Evolutionary conservation across 2,888 invertebrate species (phyloP).

Genomic region (Parnassius smintheus): DNA sequence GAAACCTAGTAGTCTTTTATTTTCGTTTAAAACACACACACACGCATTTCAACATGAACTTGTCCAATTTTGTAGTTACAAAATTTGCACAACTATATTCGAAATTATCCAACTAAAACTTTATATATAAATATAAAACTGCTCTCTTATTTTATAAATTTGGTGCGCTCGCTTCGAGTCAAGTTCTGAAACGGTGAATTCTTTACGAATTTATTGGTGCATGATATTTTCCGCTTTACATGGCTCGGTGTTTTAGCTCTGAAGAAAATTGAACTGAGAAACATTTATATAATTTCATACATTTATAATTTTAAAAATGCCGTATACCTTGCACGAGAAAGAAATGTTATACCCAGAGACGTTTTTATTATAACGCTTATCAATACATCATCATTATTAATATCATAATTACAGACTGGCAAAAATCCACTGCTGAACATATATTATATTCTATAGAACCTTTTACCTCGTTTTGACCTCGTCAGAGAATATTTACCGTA

Average conservation of each 20-base stretch:
- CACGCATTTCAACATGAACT: too few relatives aligned
- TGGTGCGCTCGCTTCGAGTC: neutral
- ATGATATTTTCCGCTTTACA: constrained; percentile 15
- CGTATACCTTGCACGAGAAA: neutral
- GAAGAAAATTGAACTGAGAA: constrained; percentile 1
- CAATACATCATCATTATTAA: too few relatives aligned
- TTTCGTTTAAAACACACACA: too few relatives aligned
- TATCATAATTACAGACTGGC: too few relatives aligned
- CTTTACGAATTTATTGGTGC: constrained; percentile 10
- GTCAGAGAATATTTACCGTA: too few relatives aligned
- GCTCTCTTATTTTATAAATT: constrained; percentile 3
- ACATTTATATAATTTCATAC: neutral
- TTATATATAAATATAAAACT: neutral
- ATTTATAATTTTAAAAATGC: neutral
- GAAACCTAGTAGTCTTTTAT: too few relatives aligned
- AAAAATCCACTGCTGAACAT: too few relatives aligned
- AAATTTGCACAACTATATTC: neutral
- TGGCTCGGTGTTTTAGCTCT: constrained; percentile 5
- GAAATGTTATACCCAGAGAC: neutral
- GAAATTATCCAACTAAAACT: neutral
- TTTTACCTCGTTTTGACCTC: too few relatives aligned
- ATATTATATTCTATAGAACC: too few relatives aligned
- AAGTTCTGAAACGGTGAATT: neutral
- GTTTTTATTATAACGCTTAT: too few relatives aligned
- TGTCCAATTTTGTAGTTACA: too few relatives aligned